A percentile compares a stretch with the other conserved stretches of the same genome.
Evolutionary conservation across 1,140 invertebrate species (phyloP).

Genomic region (Ips nitidus): DNA sequence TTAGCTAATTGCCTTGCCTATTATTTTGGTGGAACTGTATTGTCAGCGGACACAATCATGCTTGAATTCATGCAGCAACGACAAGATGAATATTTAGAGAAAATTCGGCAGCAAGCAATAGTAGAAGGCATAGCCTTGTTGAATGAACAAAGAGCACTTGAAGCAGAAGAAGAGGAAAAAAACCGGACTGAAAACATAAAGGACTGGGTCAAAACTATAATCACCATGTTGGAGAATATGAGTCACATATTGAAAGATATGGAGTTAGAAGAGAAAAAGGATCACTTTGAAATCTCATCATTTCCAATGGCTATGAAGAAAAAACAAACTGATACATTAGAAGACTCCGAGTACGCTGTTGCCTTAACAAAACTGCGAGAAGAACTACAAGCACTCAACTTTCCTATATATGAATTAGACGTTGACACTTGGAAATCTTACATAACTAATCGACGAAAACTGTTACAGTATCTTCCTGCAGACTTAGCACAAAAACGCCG

Average conservation of each 20-base stretch:
- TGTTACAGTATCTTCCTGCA: constrained; percentile 38
- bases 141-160: constrained; percentile 27
- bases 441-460: constrained; percentile 29
- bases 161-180: constrained; percentile 28
- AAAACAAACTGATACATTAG: constrained; percentile 19
- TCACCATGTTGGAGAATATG: constrained; percentile 22
- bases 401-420: constrained; percentile 32
- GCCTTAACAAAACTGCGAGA: constrained; percentile 30
- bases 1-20: constrained; percentile 49
- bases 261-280: constrained; percentile 26
- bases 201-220: constrained; percentile 31
- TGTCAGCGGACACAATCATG: constrained; percentile 48
- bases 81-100: constrained; percentile 50
- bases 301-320: constrained; percentile 39
- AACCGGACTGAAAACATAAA: constrained; percentile 34
- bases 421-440: constrained; percentile 26
- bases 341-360: constrained; percentile 32
- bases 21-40: constrained; percentile 45
- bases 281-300: constrained; percentile 40
- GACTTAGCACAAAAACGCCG: constrained; percentile 32
- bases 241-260: constrained; percentile 14
- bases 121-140: constrained; percentile 41
- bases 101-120: constrained; percentile 50
- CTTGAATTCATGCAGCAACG: constrained; percentile 45
- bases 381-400: constrained; percentile 24